Conservation (phyloP, 2,113 vertebrate genomes). For the Anolis carolinensis region DNA sequence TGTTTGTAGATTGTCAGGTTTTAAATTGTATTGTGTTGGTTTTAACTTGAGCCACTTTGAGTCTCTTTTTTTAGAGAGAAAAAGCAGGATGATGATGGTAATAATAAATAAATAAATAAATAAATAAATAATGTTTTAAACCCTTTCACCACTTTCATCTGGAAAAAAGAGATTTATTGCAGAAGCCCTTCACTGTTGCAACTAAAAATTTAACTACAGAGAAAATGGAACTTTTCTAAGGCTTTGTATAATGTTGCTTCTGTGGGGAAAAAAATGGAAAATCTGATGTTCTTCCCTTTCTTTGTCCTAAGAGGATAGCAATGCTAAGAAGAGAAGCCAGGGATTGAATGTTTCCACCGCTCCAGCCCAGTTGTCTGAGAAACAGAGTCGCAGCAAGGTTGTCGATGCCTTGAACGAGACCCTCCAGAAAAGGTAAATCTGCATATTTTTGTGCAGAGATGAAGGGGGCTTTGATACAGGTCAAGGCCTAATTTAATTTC, state of each 20-base stretch:
- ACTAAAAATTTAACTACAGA: not conserved
- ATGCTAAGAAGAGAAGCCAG: not conserved
- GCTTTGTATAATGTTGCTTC: not conserved
- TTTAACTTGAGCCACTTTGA: too few species aligned
- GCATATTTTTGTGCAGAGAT: not conserved
- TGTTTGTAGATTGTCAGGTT: too few species aligned
- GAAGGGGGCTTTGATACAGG: not conserved
- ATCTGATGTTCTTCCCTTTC: not conserved
- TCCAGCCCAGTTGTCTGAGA: not conserved
- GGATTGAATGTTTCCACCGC: rapidly evolving
- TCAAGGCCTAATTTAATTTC: not conserved
- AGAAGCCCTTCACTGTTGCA: not conserved
- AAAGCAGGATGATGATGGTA: too few species aligned
- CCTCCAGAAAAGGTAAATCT: conserved; percentile 49
- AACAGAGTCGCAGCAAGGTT: conserved; percentile 43
- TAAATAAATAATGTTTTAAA: not conserved
- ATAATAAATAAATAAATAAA: too few species aligned
- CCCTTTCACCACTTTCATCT: not conserved
- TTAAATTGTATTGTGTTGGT: too few species aligned
- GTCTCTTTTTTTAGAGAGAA: too few species aligned
- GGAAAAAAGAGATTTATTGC: not conserved
- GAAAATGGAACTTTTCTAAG: rapidly evolving
- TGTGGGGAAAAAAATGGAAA: not conserved
- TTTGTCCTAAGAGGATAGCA: not conserved
- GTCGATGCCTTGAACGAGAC: conserved; percentile 35